A percentile compares a stretch with the other conserved stretches of the same genome.
phyloP scores from a whole-genome alignment of 2,797 vertebrate species.

The Clarias pachynema region DNA sequence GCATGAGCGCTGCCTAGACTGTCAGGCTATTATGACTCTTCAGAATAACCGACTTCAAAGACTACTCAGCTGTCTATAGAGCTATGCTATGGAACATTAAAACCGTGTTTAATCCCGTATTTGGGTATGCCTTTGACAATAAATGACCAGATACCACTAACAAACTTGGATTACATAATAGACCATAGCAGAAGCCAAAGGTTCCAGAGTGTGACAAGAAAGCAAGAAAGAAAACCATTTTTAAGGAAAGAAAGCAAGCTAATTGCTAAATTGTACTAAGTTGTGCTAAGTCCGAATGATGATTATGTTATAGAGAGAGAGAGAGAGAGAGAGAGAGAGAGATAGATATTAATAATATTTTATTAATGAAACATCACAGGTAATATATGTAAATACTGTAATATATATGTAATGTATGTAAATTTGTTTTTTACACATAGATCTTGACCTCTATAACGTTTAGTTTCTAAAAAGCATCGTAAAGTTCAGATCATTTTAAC shows the following conservation, averaged over 20 bases:
- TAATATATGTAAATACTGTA: too few species aligned
- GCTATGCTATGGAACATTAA: not conserved
- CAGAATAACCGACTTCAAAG: constrained; percentile 23
- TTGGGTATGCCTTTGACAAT: constrained; percentile 20
- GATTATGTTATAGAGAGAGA: not conserved
- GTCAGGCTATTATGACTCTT: constrained; percentile 28
- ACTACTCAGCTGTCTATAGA: not conserved
- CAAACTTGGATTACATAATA: constrained; percentile 28
- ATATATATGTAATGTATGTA: too few species aligned
- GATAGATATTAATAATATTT: too few species aligned
- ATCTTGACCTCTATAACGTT: not conserved
- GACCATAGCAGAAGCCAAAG: not conserved
- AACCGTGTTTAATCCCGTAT: not conserved
- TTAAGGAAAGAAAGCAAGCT: not conserved
- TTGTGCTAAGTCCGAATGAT: not conserved
- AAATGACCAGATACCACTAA: constrained; percentile 33
- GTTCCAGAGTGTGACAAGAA: not conserved
- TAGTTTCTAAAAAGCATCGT: not conserved
- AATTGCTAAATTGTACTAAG: not conserved
- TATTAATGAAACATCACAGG: too few species aligned
- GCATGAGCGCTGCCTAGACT: constrained; percentile 29
- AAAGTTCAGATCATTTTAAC: not conserved
- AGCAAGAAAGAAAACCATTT: not conserved
- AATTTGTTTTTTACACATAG: not conserved
- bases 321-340: not conserved